Percentiles rank a stretch among this genome's conserved stretches.
These are phyloP conservation scores for Sphenopsis melanotis DNA, from an alignment of 2,797 vertebrate species.

Conservation along the genomic window DNA sequence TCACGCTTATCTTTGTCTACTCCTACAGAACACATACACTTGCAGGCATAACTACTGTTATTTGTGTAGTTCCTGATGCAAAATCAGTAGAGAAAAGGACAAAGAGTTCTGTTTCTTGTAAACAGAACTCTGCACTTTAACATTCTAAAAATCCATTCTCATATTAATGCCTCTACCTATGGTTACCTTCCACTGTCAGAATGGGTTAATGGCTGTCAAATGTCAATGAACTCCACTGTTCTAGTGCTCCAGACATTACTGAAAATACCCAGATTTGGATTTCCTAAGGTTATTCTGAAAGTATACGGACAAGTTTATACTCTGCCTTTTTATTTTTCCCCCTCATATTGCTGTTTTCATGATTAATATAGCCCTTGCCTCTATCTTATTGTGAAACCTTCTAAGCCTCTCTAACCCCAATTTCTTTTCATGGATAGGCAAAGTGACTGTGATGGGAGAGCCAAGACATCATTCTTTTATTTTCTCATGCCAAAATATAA, in stretches of 20 bases:
- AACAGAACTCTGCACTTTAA: background rate
- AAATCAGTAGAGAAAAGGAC: background rate
- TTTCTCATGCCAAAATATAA: background rate
- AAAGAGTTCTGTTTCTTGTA: background rate
- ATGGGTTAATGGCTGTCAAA: background rate
- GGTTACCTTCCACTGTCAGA: background rate
- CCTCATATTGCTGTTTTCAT: background rate
- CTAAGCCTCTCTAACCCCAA: background rate
- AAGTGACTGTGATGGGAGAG: background rate
- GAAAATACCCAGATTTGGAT: background rate
- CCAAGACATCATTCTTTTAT: background rate
- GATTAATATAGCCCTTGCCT: background rate
- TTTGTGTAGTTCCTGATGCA: background rate
- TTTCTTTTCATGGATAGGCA: background rate
- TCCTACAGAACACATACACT: background rate
- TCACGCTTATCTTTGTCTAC: background rate
- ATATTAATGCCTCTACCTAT: background rate
- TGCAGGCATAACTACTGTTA: background rate
- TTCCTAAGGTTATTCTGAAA: background rate
- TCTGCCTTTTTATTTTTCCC: fast-evolving
- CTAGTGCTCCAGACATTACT: background rate
- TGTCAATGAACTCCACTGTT: background rate
- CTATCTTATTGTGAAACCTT: background rate
- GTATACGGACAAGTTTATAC: background rate
- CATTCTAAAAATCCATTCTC: background rate